phyloP scores from a whole-genome alignment of 2,113 vertebrate genomes.

The Tragelaphus buxtoni region DNA sequence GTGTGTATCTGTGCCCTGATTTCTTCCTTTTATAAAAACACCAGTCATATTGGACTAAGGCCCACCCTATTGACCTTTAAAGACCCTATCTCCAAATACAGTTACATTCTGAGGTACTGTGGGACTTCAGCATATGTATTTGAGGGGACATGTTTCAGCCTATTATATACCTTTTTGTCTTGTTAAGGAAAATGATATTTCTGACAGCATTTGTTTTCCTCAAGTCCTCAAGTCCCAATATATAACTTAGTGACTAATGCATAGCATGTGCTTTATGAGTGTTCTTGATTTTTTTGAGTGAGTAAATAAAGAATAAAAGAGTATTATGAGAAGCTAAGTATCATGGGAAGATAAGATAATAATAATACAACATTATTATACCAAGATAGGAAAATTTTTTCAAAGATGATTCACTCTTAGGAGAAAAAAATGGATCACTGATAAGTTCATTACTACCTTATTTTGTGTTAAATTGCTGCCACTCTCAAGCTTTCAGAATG shows the following conservation, averaged over 20 bases:
- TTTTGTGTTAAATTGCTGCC: background rate
- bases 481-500: background rate
- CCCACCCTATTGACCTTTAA: background rate
- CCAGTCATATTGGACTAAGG: background rate
- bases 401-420: background rate
- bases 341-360: background rate
- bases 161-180: background rate
- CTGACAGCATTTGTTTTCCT: background rate
- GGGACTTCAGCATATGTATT: background rate
- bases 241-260: background rate
- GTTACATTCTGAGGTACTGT: background rate
- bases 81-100: background rate
- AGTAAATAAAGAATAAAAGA: background rate
- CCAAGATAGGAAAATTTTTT: background rate
- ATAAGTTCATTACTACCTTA: background rate
- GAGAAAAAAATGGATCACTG: background rate
- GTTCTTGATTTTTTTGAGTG: background rate
- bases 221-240: background rate
- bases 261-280: background rate
- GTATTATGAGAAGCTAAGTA: background rate
- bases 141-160: background rate
- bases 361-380: background rate
- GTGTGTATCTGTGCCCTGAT: background rate
- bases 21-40: background rate
- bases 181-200: background rate